A percentile compares a stretch with the other conserved stretches of the same genome.
phyloP scores from a whole-genome alignment of 2,888 invertebrate genomes.

The Tiliacea citrago region DNA sequence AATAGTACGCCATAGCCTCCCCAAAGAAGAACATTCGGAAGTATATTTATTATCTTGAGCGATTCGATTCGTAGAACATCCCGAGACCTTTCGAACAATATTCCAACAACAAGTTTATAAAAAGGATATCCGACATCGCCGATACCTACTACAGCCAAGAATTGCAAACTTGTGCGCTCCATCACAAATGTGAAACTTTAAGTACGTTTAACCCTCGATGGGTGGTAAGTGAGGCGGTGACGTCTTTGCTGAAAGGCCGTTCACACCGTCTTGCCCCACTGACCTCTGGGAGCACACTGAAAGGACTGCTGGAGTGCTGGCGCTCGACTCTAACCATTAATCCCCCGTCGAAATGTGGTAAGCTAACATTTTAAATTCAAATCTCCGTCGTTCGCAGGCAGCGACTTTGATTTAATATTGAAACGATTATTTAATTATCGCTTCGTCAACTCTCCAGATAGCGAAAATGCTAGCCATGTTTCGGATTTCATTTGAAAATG shows the following conservation, averaged over 20 bases:
- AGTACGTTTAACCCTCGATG: constrained; percentile 65
- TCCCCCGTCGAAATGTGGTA: constrained; percentile 58
- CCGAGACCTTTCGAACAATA: constrained; percentile 27
- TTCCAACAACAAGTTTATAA: constrained; percentile 42
- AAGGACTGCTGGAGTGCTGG: constrained; percentile 62
- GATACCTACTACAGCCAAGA: constrained; percentile 35
- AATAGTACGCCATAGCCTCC: constrained; percentile 10
- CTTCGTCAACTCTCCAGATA: constrained; percentile 13
- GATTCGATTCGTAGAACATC: constrained; percentile 18
- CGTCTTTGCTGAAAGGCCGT: constrained; percentile 74
- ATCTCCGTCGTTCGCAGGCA: constrained; percentile 33
- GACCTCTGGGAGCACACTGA: constrained; percentile 67
- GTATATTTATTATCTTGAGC: constrained; percentile 32
- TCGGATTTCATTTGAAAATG: constrained; percentile 27
- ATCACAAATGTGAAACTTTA: constrained; percentile 58
- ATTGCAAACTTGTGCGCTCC: constrained; percentile 47
- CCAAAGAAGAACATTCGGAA: constrained; percentile 25
- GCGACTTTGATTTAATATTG: constrained; percentile 40
- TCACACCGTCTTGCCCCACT: constrained; percentile 76
- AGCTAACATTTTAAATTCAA: constrained; percentile 61
- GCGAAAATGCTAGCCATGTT: constrained; percentile 10
- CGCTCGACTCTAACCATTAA: constrained; percentile 62
- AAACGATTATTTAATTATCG: constrained; percentile 37
- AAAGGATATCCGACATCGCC: constrained; percentile 32
- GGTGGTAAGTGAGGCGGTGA: constrained; percentile 67